phyloP scores from a whole-genome alignment of 2,113 vertebrate species.

The Scopus umbretta region DNA sequence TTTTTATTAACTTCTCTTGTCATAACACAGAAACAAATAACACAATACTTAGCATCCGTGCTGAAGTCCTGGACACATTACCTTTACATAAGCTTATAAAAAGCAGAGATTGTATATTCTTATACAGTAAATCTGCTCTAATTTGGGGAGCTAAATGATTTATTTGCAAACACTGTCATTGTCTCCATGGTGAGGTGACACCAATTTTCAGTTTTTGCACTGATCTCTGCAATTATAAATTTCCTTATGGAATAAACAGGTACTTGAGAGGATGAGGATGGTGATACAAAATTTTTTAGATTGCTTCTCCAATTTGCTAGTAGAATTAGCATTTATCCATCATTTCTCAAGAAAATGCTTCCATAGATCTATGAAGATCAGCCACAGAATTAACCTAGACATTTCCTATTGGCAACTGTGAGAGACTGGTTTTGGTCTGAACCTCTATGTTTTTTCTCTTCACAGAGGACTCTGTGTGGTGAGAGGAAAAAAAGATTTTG shows the following conservation, averaged over 20 bases:
- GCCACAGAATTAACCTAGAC: not conserved
- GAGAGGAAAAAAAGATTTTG: not conserved
- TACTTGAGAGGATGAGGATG: not conserved
- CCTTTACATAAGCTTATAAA: not conserved
- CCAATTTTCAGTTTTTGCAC: not conserved
- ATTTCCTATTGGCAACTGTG: not conserved
- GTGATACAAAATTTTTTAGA: not conserved
- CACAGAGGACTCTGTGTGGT: not conserved
- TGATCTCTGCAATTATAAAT: not conserved
- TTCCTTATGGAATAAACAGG: not conserved
- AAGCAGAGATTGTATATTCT: not conserved
- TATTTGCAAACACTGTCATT: constrained; percentile 16
- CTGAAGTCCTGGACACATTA: not conserved
- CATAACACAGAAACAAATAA: not conserved
- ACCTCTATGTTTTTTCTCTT: not conserved
- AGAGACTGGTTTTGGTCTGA: not conserved
- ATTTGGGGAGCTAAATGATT: not conserved
- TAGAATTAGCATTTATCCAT: not conserved
- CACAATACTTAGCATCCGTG: not conserved
- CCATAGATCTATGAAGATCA: not conserved
- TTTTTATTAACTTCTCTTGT: not conserved
- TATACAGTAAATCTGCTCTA: not conserved
- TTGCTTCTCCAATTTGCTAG: not conserved
- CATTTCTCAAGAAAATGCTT: not conserved
- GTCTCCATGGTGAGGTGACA: not conserved